phyloP scores from a whole-genome alignment of 2,113 vertebrate species.

The Mixornis gularis region DNA sequence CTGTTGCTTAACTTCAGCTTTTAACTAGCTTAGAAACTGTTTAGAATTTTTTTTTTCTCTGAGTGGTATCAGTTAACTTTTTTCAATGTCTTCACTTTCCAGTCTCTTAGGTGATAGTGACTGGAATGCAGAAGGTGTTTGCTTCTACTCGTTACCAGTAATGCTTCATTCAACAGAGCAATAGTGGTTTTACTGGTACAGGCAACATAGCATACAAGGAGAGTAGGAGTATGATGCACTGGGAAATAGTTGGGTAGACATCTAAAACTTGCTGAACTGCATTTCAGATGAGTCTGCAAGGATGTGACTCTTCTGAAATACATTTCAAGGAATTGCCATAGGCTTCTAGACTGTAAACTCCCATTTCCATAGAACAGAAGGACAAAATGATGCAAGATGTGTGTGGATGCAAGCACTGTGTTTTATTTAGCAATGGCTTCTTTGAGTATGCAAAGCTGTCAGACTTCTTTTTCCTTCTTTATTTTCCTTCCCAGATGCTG shows the following conservation, averaged over 20 bases:
- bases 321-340: background rate
- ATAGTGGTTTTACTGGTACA: background rate
- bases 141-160: background rate
- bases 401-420: background rate
- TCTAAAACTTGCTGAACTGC: slow-evolving; percentile 10
- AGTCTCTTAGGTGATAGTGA: background rate
- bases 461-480: background rate
- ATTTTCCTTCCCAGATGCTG: background rate
- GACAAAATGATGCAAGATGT: background rate
- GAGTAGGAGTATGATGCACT: background rate
- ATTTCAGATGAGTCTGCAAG: background rate
- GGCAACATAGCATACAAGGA: background rate
- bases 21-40: background rate
- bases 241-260: background rate
- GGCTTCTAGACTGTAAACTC: background rate
- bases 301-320: background rate
- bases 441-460: background rate
- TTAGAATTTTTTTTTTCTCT: background rate
- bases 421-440: background rate
- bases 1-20: background rate
- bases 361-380: background rate
- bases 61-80: background rate
- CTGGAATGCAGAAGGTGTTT: background rate
- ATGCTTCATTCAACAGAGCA: background rate
- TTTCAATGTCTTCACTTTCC: background rate